phyloP scores from a whole-genome alignment of 2,797 vertebrate species.

The Micropoecilia bifurca region DNA sequence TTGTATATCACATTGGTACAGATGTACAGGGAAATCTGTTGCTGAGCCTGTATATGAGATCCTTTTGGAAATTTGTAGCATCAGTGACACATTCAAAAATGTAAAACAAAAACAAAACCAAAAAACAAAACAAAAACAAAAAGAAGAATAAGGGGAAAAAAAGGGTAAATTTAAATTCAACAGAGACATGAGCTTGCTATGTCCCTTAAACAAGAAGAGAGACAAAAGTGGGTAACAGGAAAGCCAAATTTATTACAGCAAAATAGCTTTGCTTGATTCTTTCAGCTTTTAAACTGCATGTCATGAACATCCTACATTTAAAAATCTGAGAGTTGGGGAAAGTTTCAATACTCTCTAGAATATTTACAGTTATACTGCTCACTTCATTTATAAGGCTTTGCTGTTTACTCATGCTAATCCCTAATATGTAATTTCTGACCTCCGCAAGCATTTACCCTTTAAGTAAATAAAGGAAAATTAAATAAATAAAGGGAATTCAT shows the following conservation, averaged over 20 bases:
- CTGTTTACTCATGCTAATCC: not conserved
- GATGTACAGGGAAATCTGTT: not conserved
- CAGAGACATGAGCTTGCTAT: not conserved
- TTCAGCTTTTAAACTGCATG: not conserved
- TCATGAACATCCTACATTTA: not conserved
- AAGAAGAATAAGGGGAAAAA: too few relatives aligned
- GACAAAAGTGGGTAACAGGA: not conserved
- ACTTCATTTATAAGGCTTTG: not conserved
- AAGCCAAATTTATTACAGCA: not conserved
- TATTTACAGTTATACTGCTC: not conserved
- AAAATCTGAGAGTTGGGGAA: not conserved
- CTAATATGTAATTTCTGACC: not conserved
- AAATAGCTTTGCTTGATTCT: not conserved
- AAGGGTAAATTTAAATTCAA: not conserved
- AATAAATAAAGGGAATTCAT: not conserved
- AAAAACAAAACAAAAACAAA: too few relatives aligned
- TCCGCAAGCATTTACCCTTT: not conserved
- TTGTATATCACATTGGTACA: not conserved
- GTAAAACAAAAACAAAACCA: too few relatives aligned
- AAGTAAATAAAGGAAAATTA: not conserved
- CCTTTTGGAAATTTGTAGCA: not conserved
- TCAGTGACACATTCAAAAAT: not conserved
- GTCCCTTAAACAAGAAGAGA: not conserved
- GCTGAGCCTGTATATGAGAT: not conserved
- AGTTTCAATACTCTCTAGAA: not conserved